A percentile compares a stretch with the other conserved stretches of the same genome.
phyloP scores from a whole-genome alignment of 2,888 invertebrate species.

The Apoda limacodes region DNA sequence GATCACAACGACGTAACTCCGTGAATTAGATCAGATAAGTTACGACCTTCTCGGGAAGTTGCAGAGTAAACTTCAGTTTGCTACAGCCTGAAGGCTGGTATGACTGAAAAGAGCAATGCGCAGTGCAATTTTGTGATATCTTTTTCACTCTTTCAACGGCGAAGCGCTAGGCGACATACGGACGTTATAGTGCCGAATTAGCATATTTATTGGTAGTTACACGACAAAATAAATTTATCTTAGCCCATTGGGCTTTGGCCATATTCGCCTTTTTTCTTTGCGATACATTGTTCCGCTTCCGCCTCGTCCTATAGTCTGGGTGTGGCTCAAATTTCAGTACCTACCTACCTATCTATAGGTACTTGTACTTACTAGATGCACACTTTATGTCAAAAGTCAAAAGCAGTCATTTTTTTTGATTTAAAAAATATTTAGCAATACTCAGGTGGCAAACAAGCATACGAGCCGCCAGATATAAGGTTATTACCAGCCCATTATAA shows the following conservation, averaged over 20 bases:
- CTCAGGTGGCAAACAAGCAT: too few species aligned
- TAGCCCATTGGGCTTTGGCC: constrained; percentile 47
- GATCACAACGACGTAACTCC: constrained; percentile 51
- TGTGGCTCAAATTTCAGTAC: constrained; percentile 23
- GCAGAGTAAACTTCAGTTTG: constrained; percentile 52
- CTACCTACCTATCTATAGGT: too few species aligned
- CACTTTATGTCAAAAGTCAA: too few species aligned
- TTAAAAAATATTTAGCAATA: too few species aligned
- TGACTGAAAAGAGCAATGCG: constrained; percentile 66
- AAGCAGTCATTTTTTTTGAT: too few species aligned
- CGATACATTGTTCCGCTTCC: constrained; percentile 37
- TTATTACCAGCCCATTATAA: too few species aligned
- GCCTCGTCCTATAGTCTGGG: constrained; percentile 24
- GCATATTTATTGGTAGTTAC: constrained; percentile 68
- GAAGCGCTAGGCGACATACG: constrained; percentile 61
- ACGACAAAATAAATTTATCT: constrained; percentile 62
- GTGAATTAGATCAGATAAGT: constrained; percentile 42
- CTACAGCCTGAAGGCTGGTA: constrained; percentile 42
- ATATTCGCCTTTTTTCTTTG: constrained; percentile 37
- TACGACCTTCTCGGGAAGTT: constrained; percentile 47
- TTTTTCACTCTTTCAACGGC: constrained; percentile 65
- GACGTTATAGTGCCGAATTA: constrained; percentile 66
- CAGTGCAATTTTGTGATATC: constrained; percentile 68
- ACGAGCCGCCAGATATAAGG: too few species aligned
- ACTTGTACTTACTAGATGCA: too few species aligned